Evolutionary conservation across 2,888 invertebrate genomes (phyloP).

Genomic region (Melieria crassipennis): DNA sequence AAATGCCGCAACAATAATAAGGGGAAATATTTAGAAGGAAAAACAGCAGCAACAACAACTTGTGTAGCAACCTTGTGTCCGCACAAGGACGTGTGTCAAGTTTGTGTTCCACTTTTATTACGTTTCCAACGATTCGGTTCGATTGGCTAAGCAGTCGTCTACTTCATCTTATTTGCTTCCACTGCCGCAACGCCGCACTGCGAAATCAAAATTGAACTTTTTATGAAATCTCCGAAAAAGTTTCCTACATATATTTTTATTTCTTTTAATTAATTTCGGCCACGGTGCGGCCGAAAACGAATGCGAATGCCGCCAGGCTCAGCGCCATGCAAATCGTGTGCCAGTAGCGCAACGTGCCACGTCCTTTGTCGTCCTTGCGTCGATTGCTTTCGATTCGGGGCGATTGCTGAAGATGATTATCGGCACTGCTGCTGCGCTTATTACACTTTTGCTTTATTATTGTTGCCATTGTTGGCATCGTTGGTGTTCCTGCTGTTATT

Average conservation of each 20-base stretch:
- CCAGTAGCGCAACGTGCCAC: neutral
- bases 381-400: neutral
- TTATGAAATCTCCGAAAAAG: constrained; percentile 21
- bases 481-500: constrained; percentile 22
- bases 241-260: constrained; percentile 25
- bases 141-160: constrained; percentile 14
- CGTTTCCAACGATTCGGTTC: constrained; percentile 35
- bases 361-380: neutral
- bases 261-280: constrained; percentile 41
- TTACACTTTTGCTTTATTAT: constrained; percentile 43
- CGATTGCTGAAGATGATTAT: constrained; percentile 26
- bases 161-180: constrained; percentile 10
- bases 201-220: constrained; percentile 38
- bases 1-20: neutral
- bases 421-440: constrained; percentile 38
- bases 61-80: neutral
- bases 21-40: neutral
- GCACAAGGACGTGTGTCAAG: too few species aligned
- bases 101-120: neutral
- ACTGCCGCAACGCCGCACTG: neutral
- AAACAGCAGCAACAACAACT: neutral
- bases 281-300: constrained; percentile 9
- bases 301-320: too few species aligned
- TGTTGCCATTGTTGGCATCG: constrained; percentile 3
- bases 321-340: constrained; percentile 11